A percentile compares a stretch with the other conserved stretches of the same genome.
Conservation (phyloP, 2,797 vertebrate species). For the Semotilus atromaculatus region DNA sequence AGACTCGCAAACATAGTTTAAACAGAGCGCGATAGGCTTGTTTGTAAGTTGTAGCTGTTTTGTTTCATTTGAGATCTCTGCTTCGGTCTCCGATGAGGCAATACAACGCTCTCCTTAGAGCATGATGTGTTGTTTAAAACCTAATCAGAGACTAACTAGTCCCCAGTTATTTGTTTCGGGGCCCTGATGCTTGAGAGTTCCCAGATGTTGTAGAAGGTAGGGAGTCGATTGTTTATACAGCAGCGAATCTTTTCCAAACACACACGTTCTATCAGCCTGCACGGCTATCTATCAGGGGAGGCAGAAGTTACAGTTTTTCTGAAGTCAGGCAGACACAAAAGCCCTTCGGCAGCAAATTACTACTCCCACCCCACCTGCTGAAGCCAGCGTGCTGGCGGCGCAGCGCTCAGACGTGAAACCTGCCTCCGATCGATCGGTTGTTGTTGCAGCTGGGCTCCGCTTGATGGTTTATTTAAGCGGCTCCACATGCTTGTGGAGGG, state of each 20-base stretch:
- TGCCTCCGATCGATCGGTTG: slow-evolving; percentile 96
- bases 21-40: slow-evolving; percentile 22
- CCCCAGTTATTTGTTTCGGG: slow-evolving; percentile 84
- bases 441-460: slow-evolving; percentile 97
- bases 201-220: slow-evolving; percentile 85
- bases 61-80: slow-evolving; percentile 63
- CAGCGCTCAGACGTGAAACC: slow-evolving; percentile 89
- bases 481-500: slow-evolving; percentile 98
- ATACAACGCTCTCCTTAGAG: slow-evolving; percentile 69
- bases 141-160: slow-evolving; percentile 86
- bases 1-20: slow-evolving; percentile 18
- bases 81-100: slow-evolving; percentile 66
- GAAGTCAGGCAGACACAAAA: slow-evolving; percentile 83
- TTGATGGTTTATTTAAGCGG: slow-evolving; percentile 98
- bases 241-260: slow-evolving; percentile 84
- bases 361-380: slow-evolving; percentile 94
- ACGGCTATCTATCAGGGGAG: slow-evolving; percentile 82
- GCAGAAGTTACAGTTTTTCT: slow-evolving; percentile 85
- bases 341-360: slow-evolving; percentile 85
- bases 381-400: slow-evolving; percentile 85
- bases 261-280: slow-evolving; percentile 81
- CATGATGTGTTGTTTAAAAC: slow-evolving; percentile 84
- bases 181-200: slow-evolving; percentile 81
- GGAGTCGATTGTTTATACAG: slow-evolving; percentile 88
- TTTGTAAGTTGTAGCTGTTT: slow-evolving; percentile 59